Conservation (phyloP, 1,140 invertebrate species). For the Pantala flavescens region DNA sequence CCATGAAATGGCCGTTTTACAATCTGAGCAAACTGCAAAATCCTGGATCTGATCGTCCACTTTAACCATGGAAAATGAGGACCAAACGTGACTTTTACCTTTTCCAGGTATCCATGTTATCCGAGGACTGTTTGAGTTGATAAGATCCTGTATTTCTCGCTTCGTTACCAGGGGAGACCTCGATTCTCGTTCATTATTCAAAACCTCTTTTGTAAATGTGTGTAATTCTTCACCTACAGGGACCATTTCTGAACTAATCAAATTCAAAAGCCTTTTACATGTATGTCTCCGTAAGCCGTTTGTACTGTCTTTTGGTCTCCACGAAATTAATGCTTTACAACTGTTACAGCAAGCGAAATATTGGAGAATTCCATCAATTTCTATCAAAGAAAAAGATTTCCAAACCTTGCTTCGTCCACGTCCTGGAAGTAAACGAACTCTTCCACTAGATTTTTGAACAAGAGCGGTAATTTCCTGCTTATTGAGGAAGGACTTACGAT, state of each 20-base stretch:
- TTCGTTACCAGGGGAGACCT: neutral
- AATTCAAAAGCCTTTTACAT: neutral
- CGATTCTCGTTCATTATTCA: too few species aligned
- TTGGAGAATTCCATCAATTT: neutral
- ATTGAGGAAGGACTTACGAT: neutral
- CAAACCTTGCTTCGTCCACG: neutral
- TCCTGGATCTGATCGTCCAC: neutral
- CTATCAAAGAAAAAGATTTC: neutral
- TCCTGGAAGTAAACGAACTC: neutral
- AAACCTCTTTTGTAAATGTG: neutral
- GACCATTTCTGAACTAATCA: neutral
- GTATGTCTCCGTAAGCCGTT: neutral
- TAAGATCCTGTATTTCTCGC: neutral
- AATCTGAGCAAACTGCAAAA: neutral
- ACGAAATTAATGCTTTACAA: neutral
- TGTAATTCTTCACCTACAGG: neutral
- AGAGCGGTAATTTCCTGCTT: neutral
- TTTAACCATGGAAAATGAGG: neutral
- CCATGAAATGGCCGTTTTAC: neutral
- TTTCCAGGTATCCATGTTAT: neutral
- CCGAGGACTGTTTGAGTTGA: neutral
- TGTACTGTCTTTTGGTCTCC: neutral
- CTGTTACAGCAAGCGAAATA: neutral
- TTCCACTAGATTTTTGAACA: neutral
- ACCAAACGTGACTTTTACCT: neutral